phyloP scores from a whole-genome alignment of 2,888 invertebrate species.

The Ischnura elegans region DNA sequence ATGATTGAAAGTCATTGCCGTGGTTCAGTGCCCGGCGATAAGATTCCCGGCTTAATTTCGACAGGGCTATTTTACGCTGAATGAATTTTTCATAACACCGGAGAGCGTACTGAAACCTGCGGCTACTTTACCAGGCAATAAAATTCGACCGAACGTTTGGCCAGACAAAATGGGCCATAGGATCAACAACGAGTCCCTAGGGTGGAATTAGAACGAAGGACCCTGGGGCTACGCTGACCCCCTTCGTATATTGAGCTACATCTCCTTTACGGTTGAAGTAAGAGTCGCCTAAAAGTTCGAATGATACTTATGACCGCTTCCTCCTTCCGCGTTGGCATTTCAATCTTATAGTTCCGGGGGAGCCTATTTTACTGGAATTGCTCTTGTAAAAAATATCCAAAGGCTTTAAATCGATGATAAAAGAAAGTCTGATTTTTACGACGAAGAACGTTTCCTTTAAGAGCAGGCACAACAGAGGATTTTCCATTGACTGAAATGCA shows the following conservation, averaged over 20 bases:
- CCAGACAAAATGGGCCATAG: neutral
- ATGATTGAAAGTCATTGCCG: neutral
- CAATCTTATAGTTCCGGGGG: too few species aligned
- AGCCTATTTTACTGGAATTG: too few species aligned
- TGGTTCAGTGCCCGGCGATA: neutral
- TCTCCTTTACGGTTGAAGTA: neutral
- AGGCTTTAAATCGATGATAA: too few species aligned
- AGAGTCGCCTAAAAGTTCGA: neutral
- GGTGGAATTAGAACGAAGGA: neutral
- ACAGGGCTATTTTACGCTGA: neutral
- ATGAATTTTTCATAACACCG: constrained; percentile 6
- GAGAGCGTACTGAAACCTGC: neutral
- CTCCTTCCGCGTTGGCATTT: too few species aligned
- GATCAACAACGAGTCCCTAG: neutral
- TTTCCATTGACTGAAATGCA: too few species aligned
- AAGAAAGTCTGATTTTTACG: too few species aligned
- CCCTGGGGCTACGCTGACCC: neutral
- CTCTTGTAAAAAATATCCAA: too few species aligned
- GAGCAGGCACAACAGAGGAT: too few species aligned
- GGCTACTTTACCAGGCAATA: neutral
- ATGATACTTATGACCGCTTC: neutral
- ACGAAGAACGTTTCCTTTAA: too few species aligned
- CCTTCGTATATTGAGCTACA: neutral
- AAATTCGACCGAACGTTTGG: neutral
- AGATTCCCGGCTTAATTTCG: neutral